Evolutionary conservation across 1,140 invertebrate species (phyloP).

Genomic region (Drosophila mayri): DNA sequence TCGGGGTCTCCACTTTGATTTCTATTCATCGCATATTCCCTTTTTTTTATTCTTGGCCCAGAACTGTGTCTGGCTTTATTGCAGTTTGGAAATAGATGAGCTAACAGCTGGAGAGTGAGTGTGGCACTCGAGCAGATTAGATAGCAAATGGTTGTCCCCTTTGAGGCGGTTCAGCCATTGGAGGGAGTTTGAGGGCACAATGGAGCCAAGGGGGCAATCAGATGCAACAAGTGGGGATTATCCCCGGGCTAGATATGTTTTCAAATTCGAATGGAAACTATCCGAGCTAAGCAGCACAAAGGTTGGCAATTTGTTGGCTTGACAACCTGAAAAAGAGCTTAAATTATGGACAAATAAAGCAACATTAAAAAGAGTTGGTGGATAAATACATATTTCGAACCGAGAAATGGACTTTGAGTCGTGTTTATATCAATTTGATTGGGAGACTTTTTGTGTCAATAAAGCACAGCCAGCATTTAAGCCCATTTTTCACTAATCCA

Average conservation of each 20-base stretch:
- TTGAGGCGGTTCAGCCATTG: conserved; percentile 12
- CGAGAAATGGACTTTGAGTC: conserved; percentile 8
- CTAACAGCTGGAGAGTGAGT: conserved; percentile 80
- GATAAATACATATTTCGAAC: conserved; percentile 15
- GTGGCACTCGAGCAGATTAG: conserved; percentile 73
- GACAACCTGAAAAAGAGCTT: conserved; percentile 45
- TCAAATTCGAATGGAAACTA: conserved; percentile 12
- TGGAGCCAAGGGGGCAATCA: conserved; percentile 39
- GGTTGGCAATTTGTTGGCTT: conserved; percentile 51
- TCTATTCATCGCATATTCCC: conserved; percentile 44
- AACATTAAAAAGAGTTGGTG: conserved; percentile 6
- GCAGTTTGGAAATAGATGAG: conserved; percentile 78
- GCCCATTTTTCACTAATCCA: conserved; percentile 11
- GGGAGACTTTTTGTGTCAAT: not conserved
- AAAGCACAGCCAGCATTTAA: not conserved
- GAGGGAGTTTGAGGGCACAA: conserved; percentile 4
- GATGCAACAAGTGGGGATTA: conserved; percentile 54
- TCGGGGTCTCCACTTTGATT: conserved; percentile 42
- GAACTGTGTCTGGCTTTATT: conserved; percentile 69
- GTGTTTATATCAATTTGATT: not conserved
- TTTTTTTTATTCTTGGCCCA: conserved; percentile 16
- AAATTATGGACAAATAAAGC: conserved; percentile 18
- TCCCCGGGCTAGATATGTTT: conserved; percentile 45
- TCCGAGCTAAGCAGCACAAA: conserved; percentile 34
- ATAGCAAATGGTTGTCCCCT: conserved; percentile 66